Conservation (phyloP, 2,113 vertebrate species). For the Chloroceryle aenea region DNA sequence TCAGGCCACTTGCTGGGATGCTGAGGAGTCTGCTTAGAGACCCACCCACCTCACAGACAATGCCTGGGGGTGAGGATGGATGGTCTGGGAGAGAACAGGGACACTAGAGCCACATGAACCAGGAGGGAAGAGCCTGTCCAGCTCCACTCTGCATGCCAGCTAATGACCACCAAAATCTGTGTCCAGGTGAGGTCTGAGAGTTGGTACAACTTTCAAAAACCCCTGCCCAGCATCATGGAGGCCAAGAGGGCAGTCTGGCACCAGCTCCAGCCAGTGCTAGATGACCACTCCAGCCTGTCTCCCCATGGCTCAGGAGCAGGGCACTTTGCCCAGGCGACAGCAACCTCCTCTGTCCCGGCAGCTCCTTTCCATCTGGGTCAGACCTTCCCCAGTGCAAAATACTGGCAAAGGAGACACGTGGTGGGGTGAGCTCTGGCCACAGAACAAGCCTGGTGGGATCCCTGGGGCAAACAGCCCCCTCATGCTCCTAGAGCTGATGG, state of each 20-base stretch:
- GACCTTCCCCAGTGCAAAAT: not conserved
- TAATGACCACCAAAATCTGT: not conserved
- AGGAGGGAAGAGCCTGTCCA: not conserved
- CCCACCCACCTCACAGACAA: accelerated
- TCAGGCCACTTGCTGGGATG: not conserved
- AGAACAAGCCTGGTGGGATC: accelerated
- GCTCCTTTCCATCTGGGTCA: not conserved
- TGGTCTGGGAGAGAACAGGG: not conserved
- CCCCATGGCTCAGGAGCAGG: not conserved
- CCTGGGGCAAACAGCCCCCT: not conserved
- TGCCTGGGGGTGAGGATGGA: not conserved
- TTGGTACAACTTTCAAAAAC: not conserved
- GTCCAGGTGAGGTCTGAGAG: not conserved
- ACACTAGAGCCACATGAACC: accelerated
- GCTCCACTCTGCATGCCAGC: not conserved
- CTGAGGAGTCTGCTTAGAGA: not conserved
- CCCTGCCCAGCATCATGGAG: not conserved
- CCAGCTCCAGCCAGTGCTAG: not conserved
- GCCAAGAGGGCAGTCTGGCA: accelerated
- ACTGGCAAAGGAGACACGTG: not conserved
- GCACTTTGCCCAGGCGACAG: not conserved
- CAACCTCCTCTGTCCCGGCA: not conserved
- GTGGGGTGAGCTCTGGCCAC: not conserved
- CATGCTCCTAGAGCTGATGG: accelerated
- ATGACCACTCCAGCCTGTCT: not conserved